Conservation (phyloP, 2,113 vertebrate species). For the Polyodon spathula region DNA sequence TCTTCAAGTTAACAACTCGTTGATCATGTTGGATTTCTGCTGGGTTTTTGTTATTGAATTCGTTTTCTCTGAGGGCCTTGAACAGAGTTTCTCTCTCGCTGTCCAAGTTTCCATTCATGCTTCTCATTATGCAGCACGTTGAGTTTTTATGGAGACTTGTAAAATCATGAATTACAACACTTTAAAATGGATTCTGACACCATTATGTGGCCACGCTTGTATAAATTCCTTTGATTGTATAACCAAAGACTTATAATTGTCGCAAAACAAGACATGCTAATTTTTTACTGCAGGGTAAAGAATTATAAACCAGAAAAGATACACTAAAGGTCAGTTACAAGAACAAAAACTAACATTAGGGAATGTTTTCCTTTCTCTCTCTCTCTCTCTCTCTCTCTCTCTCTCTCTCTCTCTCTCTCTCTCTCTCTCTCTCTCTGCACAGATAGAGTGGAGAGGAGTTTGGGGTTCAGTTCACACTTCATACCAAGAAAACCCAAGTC, state of each 20-base stretch:
- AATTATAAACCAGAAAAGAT: slow-evolving; percentile 55
- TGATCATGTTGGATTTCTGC: slow-evolving; percentile 18
- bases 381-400: not conserved
- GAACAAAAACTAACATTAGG: slow-evolving; percentile 31
- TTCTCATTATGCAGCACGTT: slow-evolving; percentile 57
- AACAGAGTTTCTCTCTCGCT: too few species aligned
- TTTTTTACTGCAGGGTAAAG: slow-evolving; percentile 63
- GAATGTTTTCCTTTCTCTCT: slow-evolving; percentile 26
- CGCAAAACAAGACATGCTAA: slow-evolving; percentile 62
- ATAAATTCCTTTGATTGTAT: slow-evolving; percentile 51
- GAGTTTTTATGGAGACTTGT: slow-evolving; percentile 62
- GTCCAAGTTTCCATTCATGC: slow-evolving; percentile 55
- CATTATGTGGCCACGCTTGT: slow-evolving; percentile 52
- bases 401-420: not conserved
- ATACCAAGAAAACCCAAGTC: not conserved
- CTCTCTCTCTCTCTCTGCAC: too few species aligned
- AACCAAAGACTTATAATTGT: slow-evolving; percentile 48
- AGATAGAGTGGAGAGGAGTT: not conserved
- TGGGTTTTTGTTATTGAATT: slow-evolving; percentile 11
- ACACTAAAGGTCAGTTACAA: slow-evolving; percentile 36
- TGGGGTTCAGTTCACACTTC: not conserved
- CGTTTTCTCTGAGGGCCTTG: slow-evolving; percentile 32
- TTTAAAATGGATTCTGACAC: slow-evolving; percentile 65
- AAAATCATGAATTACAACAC: slow-evolving; percentile 66
- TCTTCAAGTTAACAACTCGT: slow-evolving; percentile 18